Conservation (phyloP, 2,888 invertebrate genomes). For the Nephrotoma guestfalica region DNA sequence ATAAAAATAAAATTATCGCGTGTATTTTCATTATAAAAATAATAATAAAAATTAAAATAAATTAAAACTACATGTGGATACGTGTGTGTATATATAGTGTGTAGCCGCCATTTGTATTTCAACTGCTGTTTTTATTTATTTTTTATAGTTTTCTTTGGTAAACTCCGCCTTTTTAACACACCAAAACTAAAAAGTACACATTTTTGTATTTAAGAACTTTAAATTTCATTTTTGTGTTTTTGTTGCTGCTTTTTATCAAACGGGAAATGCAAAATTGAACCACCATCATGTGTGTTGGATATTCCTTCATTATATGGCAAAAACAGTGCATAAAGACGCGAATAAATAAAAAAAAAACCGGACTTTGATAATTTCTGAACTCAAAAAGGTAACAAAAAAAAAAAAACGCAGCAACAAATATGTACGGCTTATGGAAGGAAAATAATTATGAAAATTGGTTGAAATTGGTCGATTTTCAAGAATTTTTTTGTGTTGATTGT, state of each 20-base stretch:
- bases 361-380: not conserved
- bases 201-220: not conserved
- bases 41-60: not conserved
- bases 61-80: not conserved
- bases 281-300: slow-evolving; percentile 1
- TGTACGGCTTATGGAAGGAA: not conserved
- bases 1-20: not conserved
- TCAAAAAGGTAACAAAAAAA: not conserved
- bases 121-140: not conserved
- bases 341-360: not conserved
- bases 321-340: not conserved
- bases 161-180: slow-evolving; percentile 5
- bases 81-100: not conserved
- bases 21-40: not conserved
- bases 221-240: not conserved
- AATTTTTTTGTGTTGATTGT: slow-evolving; percentile 1
- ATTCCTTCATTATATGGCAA: not conserved
- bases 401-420: not conserved
- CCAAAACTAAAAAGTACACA: not conserved
- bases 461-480: slow-evolving; percentile 1
- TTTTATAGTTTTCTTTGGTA: not conserved
- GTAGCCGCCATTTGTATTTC: not conserved
- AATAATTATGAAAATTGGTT: slow-evolving; percentile 4
- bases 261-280: slow-evolving; percentile 3
- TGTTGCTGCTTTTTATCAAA: not conserved